A percentile compares a stretch with the other conserved stretches of the same genome.
Evolutionary conservation across 2,797 vertebrate genomes (phyloP).

Genomic region (Danio jaintianensis): DNA sequence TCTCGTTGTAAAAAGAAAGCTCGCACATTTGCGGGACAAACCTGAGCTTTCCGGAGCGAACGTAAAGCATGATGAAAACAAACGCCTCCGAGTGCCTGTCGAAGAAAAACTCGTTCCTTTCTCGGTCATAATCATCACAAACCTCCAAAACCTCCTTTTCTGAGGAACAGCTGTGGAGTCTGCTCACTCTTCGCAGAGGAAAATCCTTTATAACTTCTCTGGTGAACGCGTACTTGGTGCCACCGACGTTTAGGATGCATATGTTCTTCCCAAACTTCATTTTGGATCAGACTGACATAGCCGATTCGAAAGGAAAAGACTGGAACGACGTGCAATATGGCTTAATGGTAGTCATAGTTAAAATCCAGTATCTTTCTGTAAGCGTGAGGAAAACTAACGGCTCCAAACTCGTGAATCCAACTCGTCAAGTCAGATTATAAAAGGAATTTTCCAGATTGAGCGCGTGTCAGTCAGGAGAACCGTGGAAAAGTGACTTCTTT

Average conservation of each 20-base stretch:
- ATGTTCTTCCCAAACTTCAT: constrained; percentile 87
- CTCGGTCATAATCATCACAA: constrained; percentile 97
- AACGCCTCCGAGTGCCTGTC: constrained; percentile 98
- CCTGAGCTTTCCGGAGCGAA: constrained; percentile 94
- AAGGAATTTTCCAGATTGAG: background rate
- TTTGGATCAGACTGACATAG: constrained; percentile 44
- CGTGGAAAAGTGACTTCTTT: constrained; percentile 44
- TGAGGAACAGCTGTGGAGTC: constrained; percentile 92
- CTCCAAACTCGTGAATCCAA: background rate
- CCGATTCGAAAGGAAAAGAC: constrained; percentile 13
- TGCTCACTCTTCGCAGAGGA: constrained; percentile 93
- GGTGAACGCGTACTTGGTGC: constrained; percentile 94
- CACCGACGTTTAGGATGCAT: constrained; percentile 93
- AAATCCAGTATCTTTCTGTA: constrained; percentile 13
- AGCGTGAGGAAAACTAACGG: constrained; percentile 13
- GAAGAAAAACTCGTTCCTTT: constrained; percentile 98
- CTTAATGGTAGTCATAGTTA: constrained; percentile 36
- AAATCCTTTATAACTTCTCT: constrained; percentile 96
- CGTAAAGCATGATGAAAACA: constrained; percentile 96
- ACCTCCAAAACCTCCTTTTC: constrained; percentile 97
- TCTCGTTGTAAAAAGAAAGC: constrained; percentile 97
- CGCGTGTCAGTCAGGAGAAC: constrained; percentile 24
- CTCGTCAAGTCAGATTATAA: background rate
- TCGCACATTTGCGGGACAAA: constrained; percentile 97
- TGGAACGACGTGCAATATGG: constrained; percentile 14